phyloP scores from a whole-genome alignment of 1,140 invertebrate genomes.

The Drosophila orena region DNA sequence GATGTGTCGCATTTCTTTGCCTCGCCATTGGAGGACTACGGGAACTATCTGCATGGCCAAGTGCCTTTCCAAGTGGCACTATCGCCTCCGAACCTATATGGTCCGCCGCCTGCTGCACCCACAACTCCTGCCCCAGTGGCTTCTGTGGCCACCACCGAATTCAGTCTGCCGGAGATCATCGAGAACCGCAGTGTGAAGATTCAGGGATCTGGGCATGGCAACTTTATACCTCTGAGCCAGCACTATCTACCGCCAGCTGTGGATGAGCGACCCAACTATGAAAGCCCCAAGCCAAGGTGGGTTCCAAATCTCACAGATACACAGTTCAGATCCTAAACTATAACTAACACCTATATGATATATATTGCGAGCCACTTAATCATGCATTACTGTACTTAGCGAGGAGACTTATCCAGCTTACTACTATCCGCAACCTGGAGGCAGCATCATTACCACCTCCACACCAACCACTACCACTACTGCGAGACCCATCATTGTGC shows the following conservation, averaged over 20 bases:
- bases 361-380: not conserved
- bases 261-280: conserved; percentile 69
- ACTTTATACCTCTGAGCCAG: conserved; percentile 71
- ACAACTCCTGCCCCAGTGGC: conserved; percentile 34
- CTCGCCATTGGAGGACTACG: conserved; percentile 36
- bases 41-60: conserved; percentile 44
- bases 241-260: conserved; percentile 64
- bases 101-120: conserved; percentile 24
- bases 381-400: not conserved
- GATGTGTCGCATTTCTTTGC: conserved; percentile 74
- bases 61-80: conserved; percentile 35
- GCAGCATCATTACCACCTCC: conserved; percentile 34
- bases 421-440: conserved; percentile 54
- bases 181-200: conserved; percentile 69
- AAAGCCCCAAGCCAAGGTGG: conserved; percentile 67
- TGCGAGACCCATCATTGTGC: conserved; percentile 60
- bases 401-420: conserved; percentile 51
- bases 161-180: conserved; percentile 70
- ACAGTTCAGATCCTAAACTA: too few relatives aligned
- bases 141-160: conserved; percentile 59
- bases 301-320: not conserved
- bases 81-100: conserved; percentile 43
- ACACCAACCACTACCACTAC: conserved; percentile 37
- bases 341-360: too few relatives aligned
- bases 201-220: conserved; percentile 29